These are phyloP conservation scores for Imbricaverruca yamaguchii DNA, from an alignment of 2,888 invertebrate genomes.

Conservation along the genomic window DNA sequence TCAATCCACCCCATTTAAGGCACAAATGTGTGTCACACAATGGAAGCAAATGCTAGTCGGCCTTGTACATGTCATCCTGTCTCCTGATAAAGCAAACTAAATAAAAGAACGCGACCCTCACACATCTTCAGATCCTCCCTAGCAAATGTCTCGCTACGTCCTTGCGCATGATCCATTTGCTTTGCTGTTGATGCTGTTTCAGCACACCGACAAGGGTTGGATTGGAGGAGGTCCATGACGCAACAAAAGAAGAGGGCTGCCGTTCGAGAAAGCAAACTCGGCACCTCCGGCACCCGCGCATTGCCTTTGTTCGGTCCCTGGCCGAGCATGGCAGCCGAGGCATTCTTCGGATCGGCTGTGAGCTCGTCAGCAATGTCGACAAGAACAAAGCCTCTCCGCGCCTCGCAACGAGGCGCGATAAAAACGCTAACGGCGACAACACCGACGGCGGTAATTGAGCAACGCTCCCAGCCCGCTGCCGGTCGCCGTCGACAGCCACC, in stretches of 20 bases:
- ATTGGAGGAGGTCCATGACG: background rate
- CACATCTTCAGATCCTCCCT: too few species aligned
- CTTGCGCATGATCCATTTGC: too few species aligned
- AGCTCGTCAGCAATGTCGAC: background rate
- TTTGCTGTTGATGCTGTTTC: too few species aligned
- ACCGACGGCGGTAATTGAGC: background rate
- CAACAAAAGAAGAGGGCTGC: background rate
- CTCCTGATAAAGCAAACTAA: too few species aligned
- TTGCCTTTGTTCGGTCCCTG: background rate
- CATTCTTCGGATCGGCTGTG: background rate
- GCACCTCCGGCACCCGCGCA: background rate
- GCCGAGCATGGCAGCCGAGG: background rate
- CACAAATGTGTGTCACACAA: too few species aligned
- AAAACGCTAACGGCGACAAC: background rate
- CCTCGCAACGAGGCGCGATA: background rate
- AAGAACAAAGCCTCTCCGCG: background rate
- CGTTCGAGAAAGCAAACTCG: background rate
- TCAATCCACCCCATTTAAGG: too few species aligned
- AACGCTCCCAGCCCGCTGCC: background rate
- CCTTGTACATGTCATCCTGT: too few species aligned
- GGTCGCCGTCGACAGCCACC: background rate
- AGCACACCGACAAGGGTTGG: too few species aligned
- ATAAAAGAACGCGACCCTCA: too few species aligned
- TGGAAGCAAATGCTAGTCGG: too few species aligned
- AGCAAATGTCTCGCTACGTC: too few species aligned